These are phyloP conservation scores for Brachycybe producta DNA, from an alignment of 2,888 invertebrate species.

Conservation along the genomic window DNA sequence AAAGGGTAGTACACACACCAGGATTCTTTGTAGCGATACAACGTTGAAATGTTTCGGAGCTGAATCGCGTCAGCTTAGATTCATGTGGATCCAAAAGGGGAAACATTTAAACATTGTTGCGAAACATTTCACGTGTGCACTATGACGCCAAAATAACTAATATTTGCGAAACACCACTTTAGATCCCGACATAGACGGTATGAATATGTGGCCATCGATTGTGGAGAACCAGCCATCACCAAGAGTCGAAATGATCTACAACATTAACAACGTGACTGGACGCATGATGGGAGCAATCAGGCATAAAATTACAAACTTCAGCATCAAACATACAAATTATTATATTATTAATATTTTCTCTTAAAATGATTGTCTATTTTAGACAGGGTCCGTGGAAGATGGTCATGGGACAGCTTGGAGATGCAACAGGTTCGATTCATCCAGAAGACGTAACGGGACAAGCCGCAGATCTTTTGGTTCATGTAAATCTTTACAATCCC, in stretches of 20 bases:
- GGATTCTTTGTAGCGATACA: too few relatives aligned
- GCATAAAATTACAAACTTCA: neutral
- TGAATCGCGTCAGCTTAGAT: too few relatives aligned
- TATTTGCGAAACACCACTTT: neutral
- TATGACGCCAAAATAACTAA: too few relatives aligned
- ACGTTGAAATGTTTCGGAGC: too few relatives aligned
- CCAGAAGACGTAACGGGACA: constrained; percentile 12
- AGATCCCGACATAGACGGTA: neutral
- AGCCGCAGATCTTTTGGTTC: neutral
- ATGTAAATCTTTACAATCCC: too few relatives aligned
- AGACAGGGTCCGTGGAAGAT: constrained; percentile 11
- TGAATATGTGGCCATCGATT: constrained; percentile 3
- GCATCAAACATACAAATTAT: neutral
- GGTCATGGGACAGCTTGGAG: constrained; percentile 8
- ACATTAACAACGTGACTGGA: neutral
- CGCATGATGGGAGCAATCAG: neutral
- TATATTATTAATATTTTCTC: neutral
- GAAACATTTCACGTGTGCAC: too few relatives aligned
- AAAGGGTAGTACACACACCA: too few relatives aligned
- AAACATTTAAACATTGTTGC: too few relatives aligned
- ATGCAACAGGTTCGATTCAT: neutral
- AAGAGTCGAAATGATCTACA: neutral
- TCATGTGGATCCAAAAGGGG: too few relatives aligned
- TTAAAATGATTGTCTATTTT: neutral
- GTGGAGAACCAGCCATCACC: neutral